Percentiles rank a stretch among this genome's conserved stretches.
phyloP scores from a whole-genome alignment of 2,888 invertebrate species.

The Melipona beecheii region DNA sequence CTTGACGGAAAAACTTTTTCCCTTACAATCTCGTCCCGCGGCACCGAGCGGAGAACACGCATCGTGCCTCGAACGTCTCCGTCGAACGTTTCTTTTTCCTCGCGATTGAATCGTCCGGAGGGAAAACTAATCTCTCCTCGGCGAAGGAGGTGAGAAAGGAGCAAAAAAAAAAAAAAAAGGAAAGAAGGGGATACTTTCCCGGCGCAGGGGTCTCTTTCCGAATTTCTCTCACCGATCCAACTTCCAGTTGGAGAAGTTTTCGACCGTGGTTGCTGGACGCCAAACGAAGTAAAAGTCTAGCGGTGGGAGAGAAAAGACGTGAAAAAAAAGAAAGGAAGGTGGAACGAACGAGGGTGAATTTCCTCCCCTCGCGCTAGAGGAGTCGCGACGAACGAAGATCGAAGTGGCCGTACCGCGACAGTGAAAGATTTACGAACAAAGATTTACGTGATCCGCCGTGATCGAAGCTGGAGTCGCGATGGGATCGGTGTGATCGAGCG shows the following conservation, averaged over 20 bases:
- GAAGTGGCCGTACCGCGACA: neutral
- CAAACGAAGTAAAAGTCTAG: conserved; percentile 42
- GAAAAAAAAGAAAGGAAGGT: conserved; percentile 15
- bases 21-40: conserved; percentile 10
- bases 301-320: conserved; percentile 22
- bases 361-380: neutral
- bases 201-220: neutral
- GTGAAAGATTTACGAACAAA: conserved; percentile 16
- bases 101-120: conserved; percentile 1
- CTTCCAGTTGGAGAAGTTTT: conserved; percentile 32
- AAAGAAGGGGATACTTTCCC: neutral
- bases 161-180: neutral
- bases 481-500: conserved; percentile 17
- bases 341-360: conserved; percentile 2
- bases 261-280: conserved; percentile 11
- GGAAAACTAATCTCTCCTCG: conserved; percentile 9
- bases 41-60: conserved; percentile 23
- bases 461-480: conserved; percentile 13
- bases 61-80: neutral
- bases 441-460: conserved; percentile 27
- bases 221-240: conserved; percentile 9
- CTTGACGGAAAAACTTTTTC: conserved; percentile 54
- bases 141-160: too few relatives aligned
- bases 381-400: conserved; percentile 25
- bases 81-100: neutral